Percentiles rank a stretch among this genome's conserved stretches.
phyloP scores from a whole-genome alignment of 37 sponge, comb jelly and placozoan species.

The Dysidea cf. avara region DNA sequence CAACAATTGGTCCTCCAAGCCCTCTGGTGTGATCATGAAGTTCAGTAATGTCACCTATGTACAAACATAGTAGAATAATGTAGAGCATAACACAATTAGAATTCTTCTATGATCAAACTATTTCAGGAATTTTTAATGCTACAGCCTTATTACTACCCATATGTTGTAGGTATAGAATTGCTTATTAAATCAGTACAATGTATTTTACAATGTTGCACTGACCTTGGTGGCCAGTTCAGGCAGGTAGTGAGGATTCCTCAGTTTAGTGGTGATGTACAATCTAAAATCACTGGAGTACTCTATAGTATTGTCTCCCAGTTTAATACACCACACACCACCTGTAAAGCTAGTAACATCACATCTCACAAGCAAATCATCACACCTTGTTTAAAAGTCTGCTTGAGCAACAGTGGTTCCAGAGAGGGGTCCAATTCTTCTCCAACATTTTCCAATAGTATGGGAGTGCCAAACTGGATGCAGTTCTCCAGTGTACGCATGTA shows the following conservation, averaged over 20 bases:
- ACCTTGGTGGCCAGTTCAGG: constrained; percentile 97
- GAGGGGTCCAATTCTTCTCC: constrained; percentile 99
- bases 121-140: too few relatives aligned
- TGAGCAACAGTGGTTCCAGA: constrained; percentile 95
- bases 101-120: too few relatives aligned
- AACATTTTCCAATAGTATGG: constrained; percentile 97
- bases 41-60: constrained; percentile 79
- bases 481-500: constrained; percentile 98
- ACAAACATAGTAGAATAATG: not conserved
- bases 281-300: constrained; percentile 96
- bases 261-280: constrained; percentile 96
- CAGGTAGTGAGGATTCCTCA: constrained; percentile 98
- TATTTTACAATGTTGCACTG: not conserved
- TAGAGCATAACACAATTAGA: too few relatives aligned
- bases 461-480: constrained; percentile 98
- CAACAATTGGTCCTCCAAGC: constrained; percentile 96
- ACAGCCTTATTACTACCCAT: too few relatives aligned
- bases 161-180: too few relatives aligned
- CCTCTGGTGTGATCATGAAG: constrained; percentile 99
- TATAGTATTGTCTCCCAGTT: constrained; percentile 93
- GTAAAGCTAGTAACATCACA: not conserved
- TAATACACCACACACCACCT: constrained; percentile 94
- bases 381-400: constrained; percentile 99
- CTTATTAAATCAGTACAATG: not conserved
- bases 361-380: not conserved